Conservation (phyloP, 2,113 vertebrate genomes). For the Elephas maximus region DNA sequence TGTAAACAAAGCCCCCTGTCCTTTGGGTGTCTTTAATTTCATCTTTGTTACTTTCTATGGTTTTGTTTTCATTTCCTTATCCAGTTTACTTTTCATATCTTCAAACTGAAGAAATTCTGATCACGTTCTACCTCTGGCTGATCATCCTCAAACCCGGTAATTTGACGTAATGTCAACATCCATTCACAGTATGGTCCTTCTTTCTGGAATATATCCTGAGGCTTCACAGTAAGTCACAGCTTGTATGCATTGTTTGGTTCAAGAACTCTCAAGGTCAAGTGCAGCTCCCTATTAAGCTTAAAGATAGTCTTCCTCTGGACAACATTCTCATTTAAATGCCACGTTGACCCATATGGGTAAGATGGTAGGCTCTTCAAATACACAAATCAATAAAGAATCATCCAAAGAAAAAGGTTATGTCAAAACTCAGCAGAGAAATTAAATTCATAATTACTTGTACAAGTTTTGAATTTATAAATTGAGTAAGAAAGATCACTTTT, state of each 20-base stretch:
- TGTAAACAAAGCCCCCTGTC: not conserved
- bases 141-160: not conserved
- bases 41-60: not conserved
- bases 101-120: not conserved
- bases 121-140: not conserved
- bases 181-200: fast-evolving
- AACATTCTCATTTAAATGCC: fast-evolving
- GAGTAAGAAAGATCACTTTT: not conserved
- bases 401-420: not conserved
- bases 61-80: not conserved
- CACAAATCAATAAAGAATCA: not conserved
- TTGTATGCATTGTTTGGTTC: too few relatives aligned
- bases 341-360: fast-evolving
- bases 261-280: not conserved
- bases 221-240: not conserved
- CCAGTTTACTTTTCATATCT: not conserved
- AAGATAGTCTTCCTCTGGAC: not conserved
- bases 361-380: not conserved
- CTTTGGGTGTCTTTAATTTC: not conserved
- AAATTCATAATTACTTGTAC: not conserved
- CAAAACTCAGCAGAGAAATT: not conserved
- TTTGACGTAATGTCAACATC: not conserved
- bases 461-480: not conserved
- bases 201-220: not conserved
- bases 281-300: not conserved